Evolutionary conservation across 2,113 vertebrate genomes (phyloP), one percentile per base, ranked within the genome.

Genomic region (Trichomycterus rosablanca): DNA sequence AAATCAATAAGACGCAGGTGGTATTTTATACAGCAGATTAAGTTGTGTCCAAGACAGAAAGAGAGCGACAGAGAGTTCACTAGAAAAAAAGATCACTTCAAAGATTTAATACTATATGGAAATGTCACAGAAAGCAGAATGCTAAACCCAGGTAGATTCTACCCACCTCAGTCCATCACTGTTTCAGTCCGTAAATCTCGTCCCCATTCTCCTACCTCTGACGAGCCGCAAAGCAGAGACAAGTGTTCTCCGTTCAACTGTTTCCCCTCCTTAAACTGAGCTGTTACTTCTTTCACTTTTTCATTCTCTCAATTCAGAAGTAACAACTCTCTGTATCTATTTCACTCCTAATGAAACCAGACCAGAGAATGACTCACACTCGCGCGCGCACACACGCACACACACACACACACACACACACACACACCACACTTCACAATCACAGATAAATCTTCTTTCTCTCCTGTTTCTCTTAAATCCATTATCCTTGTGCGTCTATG

Each of bases 301-400:
- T 24, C 42, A 26, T 43, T 32, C 45, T 24, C 32, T 70, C 67
- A 65, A 20, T 2, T 70, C 28, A 52, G 35, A 59, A 65, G 48
- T 45, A 12, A 24, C 16, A 30, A 43, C 50, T 54, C 14, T 22
- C 40, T 32, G n/a, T 28, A 55, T 58, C 56, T 63, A 22, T 55
- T 52, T 51, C 58, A 24, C 62, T 37, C 50, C 74, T 72, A 80
- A 82, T 80, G 76, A 77, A 78, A 80, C 69, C 68, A 66, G 66
- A 79, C 67, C 67, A 63, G 66, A 61, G 46, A 12, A 53, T 67
- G 59, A 57, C 15, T 55, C 54, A 22, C 28, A 8, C 10, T 10
- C 37, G 11, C 44, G n/a, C n/a, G n/a, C n/a, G n/a, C 32, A 22
- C 53, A 40, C 32, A 59, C 28, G 43, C 58, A 65, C 54, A 45